These are phyloP conservation scores for Lamprotornis superbus DNA, from an alignment of 2,113 vertebrate species.

Conservation along the genomic window DNA sequence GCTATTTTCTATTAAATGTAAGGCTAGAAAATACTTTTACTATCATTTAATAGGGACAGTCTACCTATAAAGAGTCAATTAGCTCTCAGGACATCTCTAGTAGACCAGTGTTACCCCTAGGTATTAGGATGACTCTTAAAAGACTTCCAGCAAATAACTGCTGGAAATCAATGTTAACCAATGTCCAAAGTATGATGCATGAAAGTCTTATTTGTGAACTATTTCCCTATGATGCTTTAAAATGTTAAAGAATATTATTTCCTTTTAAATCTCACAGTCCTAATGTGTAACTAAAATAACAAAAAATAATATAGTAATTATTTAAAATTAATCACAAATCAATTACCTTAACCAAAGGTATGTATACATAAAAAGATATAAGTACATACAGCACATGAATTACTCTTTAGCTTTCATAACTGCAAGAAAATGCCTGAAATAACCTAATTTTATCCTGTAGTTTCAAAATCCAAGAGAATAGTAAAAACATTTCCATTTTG, in stretches of 20 bases:
- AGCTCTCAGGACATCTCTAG: neutral
- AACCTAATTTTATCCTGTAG: neutral
- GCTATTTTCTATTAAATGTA: neutral
- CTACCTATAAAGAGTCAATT: neutral
- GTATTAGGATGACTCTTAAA: neutral
- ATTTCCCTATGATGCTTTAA: neutral
- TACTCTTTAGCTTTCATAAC: neutral
- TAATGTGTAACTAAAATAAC: neutral
- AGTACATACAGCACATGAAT: too few species aligned
- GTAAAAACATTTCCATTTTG: neutral
- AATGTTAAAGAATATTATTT: neutral
- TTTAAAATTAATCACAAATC: neutral
- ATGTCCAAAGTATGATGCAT: neutral
- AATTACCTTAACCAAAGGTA: neutral
- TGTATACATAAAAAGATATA: neutral
- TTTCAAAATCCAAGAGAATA: neutral
- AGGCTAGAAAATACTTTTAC: neutral
- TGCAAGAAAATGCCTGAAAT: neutral
- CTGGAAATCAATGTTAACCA: neutral
- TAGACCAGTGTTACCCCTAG: neutral
- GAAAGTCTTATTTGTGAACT: neutral
- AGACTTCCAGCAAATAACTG: neutral
- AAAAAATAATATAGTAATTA: neutral
- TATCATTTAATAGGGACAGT: neutral
- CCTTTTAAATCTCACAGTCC: neutral